These are phyloP conservation scores for Augochlora pura DNA, from an alignment of 1,140 invertebrate species.

Conservation along the genomic window DNA sequence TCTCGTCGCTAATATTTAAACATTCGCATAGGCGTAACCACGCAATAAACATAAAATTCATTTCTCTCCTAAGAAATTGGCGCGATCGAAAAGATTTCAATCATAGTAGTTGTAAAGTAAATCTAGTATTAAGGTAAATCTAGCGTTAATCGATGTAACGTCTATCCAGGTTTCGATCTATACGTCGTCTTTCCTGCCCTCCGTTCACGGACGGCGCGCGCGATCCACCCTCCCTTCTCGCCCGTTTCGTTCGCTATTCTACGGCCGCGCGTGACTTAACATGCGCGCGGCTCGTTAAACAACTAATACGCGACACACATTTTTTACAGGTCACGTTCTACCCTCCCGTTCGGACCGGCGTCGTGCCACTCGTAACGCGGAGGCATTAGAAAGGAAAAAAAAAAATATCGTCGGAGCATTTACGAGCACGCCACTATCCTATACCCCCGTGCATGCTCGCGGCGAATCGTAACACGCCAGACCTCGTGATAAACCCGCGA, in stretches of 20 bases:
- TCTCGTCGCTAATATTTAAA: too few species aligned
- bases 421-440: slow-evolving; percentile 61
- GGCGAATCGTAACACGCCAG: neutral
- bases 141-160: neutral
- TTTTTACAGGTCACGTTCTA: slow-evolving; percentile 34
- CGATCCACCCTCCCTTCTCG: neutral
- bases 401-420: slow-evolving; percentile 67
- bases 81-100: too few species aligned
- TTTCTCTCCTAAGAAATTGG: too few species aligned
- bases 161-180: neutral
- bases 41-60: too few species aligned
- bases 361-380: slow-evolving; percentile 4
- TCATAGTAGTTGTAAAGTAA: too few species aligned
- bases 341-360: neutral
- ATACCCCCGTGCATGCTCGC: neutral
- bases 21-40: too few species aligned
- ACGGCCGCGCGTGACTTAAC: slow-evolving; percentile 12
- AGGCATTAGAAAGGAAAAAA: slow-evolving; percentile 32
- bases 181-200: neutral
- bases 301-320: slow-evolving; percentile 51
- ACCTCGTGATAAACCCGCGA: slow-evolving; percentile 39
- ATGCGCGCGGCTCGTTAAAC: slow-evolving; percentile 46
- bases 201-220: neutral
- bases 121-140: too few species aligned
- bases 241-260: neutral